Conservation (phyloP, 1,140 invertebrate genomes). For the Ylistrum balloti region DNA sequence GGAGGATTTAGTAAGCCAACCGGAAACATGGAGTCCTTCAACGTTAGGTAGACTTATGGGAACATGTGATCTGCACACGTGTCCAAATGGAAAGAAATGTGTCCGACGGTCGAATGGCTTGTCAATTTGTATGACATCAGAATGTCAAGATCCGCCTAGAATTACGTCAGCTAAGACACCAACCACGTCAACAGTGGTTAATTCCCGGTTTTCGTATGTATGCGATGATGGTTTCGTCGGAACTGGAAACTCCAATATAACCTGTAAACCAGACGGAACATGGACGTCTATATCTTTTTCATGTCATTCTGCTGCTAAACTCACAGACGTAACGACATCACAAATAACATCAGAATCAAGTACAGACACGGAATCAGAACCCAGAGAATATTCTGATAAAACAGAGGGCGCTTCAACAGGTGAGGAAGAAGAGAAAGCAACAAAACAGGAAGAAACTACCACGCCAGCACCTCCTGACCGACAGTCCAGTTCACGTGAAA, state of each 20-base stretch:
- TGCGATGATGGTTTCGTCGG: not conserved
- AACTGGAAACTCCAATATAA: not conserved
- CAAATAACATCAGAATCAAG: not conserved
- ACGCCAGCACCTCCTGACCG: not conserved
- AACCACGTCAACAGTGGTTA: not conserved
- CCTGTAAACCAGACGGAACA: not conserved
- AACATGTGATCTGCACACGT: not conserved
- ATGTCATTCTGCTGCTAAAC: not conserved
- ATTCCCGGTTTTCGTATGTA: not conserved
- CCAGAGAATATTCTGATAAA: not conserved
- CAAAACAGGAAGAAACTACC: not conserved
- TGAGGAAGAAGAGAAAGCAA: not conserved
- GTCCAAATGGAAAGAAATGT: constrained; percentile 9
- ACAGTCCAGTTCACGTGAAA: not conserved
- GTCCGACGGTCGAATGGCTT: not conserved
- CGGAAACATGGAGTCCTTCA: not conserved
- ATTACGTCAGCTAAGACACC: not conserved
- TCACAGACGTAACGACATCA: not conserved
- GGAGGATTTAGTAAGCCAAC: not conserved
- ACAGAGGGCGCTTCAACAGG: no score
- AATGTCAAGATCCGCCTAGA: not conserved
- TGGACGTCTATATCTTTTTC: not conserved
- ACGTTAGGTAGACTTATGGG: not conserved
- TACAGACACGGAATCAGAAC: not conserved
- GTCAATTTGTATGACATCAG: not conserved